Evolutionary conservation across 2,888 invertebrate genomes (phyloP).

Genomic region (Acanthosepion pharaonis): DNA sequence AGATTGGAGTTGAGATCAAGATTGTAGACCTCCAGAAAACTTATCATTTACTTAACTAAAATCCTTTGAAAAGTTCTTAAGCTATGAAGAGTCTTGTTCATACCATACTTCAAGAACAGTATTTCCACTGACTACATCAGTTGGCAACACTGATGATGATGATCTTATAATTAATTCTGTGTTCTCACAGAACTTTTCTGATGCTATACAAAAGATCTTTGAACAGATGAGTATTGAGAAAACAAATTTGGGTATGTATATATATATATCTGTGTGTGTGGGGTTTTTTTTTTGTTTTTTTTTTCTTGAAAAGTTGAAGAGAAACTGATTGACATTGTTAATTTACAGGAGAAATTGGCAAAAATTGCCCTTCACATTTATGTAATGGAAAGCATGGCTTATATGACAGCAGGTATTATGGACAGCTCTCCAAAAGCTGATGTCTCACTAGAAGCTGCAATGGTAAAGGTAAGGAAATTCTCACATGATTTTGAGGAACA

Average conservation of each 20-base stretch:
- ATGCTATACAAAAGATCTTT: background rate
- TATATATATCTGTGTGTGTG: background rate
- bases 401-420: slow-evolving; percentile 85
- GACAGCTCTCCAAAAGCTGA: slow-evolving; percentile 87
- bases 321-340: background rate
- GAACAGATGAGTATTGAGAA: too few relatives aligned
- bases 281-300: background rate
- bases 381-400: slow-evolving; percentile 89
- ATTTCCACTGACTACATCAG: too few relatives aligned
- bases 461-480: slow-evolving; percentile 80
- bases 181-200: too few relatives aligned
- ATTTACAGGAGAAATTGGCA: slow-evolving; percentile 76
- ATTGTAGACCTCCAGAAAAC: too few relatives aligned
- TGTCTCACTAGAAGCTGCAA: slow-evolving; percentile 84
- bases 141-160: too few relatives aligned
- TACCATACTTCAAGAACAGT: too few relatives aligned
- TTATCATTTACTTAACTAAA: too few relatives aligned
- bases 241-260: too few relatives aligned
- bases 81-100: too few relatives aligned
- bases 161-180: too few relatives aligned
- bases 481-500: background rate
- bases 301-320: background rate
- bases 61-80: too few relatives aligned
- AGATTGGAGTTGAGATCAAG: too few relatives aligned
- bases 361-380: slow-evolving; percentile 79